Evolutionary conservation across 1,140 invertebrate species (phyloP).

Genomic region (Grapholita molesta): DNA sequence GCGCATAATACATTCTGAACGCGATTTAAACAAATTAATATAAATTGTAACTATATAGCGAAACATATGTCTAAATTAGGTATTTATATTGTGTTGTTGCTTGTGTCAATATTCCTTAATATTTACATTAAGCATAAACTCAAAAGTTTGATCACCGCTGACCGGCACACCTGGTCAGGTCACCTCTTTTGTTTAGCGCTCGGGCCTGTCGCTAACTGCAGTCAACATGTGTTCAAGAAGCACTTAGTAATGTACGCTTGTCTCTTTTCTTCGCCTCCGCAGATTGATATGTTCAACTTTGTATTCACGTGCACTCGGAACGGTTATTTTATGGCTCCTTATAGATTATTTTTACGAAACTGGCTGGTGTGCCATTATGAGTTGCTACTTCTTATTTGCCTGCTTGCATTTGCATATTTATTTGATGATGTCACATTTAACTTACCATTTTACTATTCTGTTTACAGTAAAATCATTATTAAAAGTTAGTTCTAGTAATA

Average conservation of each 20-base stretch:
- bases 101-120: not conserved
- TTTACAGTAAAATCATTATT: not conserved
- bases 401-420: too few species aligned
- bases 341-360: not conserved
- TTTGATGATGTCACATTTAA: not conserved
- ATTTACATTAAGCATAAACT: not conserved
- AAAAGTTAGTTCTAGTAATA: not conserved
- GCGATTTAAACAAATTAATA: conserved; percentile 21
- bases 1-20: not conserved
- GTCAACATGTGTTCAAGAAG: not conserved
- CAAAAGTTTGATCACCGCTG: not conserved
- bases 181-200: not conserved
- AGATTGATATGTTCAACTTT: not conserved
- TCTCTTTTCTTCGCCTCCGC: not conserved
- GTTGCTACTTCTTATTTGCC: not conserved
- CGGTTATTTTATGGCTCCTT: not conserved
- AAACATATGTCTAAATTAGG: not conserved
- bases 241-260: not conserved
- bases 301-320: not conserved
- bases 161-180: not conserved
- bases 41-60: not conserved
- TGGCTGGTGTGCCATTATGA: not conserved
- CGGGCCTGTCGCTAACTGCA: not conserved
- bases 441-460: not conserved
- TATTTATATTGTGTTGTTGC: not conserved